Evolutionary conservation across 2,797 vertebrate genomes (phyloP).

Genomic region (Poecilia picta): DNA sequence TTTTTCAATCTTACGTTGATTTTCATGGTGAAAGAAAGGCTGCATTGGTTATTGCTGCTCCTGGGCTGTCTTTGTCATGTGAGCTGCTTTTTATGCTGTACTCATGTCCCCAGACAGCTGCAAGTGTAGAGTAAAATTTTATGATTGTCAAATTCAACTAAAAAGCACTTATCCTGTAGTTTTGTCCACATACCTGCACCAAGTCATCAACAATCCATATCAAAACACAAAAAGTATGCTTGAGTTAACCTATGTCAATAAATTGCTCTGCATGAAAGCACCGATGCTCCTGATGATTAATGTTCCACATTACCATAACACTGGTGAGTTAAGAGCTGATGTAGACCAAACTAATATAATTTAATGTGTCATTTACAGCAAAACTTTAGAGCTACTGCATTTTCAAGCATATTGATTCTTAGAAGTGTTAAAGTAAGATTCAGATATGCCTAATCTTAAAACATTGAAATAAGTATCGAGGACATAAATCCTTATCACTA

Average conservation of each 20-base stretch:
- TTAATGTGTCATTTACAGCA: background rate
- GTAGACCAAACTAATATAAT: background rate
- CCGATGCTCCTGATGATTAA: background rate
- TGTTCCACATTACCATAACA: background rate
- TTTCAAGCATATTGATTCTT: background rate
- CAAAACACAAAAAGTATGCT: background rate
- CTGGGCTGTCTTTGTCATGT: background rate
- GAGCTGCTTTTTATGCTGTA: too few relatives aligned
- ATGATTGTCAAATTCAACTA: background rate
- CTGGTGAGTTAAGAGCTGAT: background rate
- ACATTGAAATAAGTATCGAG: background rate
- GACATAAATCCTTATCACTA: background rate
- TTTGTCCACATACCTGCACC: background rate
- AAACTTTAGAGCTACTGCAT: background rate
- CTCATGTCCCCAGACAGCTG: background rate
- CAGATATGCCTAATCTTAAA: background rate
- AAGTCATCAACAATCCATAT: background rate
- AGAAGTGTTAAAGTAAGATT: background rate
- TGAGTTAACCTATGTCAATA: background rate
- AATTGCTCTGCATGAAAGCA: background rate
- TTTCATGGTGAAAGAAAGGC: background rate
- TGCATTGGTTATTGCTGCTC: background rate
- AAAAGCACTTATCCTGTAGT: background rate
- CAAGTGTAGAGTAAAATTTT: background rate
- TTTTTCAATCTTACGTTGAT: background rate